Percentiles rank a stretch among this genome's conserved stretches.
Evolutionary conservation across 2,113 vertebrate species (phyloP).

Genomic region (Bostrychus sinensis): DNA sequence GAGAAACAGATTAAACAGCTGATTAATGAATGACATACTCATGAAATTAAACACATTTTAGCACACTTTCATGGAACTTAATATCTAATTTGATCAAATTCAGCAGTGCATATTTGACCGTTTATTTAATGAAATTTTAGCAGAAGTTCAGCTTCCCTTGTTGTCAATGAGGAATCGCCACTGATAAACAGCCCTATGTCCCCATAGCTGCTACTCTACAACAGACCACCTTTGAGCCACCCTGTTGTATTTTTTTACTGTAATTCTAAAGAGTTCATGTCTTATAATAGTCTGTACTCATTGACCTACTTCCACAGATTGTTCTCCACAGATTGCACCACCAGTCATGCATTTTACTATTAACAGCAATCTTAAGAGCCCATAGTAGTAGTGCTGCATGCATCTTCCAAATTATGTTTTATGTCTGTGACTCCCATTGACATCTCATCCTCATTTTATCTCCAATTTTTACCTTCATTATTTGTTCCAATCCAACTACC

Average conservation of each 20-base stretch:
- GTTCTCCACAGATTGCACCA: constrained; percentile 30
- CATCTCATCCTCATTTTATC: constrained; percentile 17
- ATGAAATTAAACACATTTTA: too few relatives aligned
- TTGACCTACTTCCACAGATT: constrained; percentile 48
- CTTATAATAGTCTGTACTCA: constrained; percentile 18
- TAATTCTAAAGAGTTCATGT: constrained; percentile 19
- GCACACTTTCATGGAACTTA: too few relatives aligned
- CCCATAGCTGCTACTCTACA: constrained; percentile 43
- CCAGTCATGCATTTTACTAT: not conserved
- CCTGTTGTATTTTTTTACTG: constrained; percentile 32
- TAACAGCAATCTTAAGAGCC: constrained; percentile 21
- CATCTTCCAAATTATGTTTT: constrained; percentile 28
- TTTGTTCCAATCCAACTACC: constrained; percentile 1
- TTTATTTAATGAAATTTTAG: too few relatives aligned
- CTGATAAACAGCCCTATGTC: not conserved
- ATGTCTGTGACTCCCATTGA: constrained; percentile 16
- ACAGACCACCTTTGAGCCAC: constrained; percentile 10
- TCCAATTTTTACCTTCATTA: constrained; percentile 14
- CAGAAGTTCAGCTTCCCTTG: too few relatives aligned
- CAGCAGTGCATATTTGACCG: too few relatives aligned
- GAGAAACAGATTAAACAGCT: too few relatives aligned
- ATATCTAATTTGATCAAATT: too few relatives aligned
- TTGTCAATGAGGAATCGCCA: too few relatives aligned
- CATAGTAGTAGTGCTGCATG: constrained; percentile 12
- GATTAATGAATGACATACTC: too few relatives aligned